A percentile compares a stretch with the other conserved stretches of the same genome.
phyloP scores from a whole-genome alignment of 2,113 vertebrate genomes.

The Casuarius casuarius region DNA sequence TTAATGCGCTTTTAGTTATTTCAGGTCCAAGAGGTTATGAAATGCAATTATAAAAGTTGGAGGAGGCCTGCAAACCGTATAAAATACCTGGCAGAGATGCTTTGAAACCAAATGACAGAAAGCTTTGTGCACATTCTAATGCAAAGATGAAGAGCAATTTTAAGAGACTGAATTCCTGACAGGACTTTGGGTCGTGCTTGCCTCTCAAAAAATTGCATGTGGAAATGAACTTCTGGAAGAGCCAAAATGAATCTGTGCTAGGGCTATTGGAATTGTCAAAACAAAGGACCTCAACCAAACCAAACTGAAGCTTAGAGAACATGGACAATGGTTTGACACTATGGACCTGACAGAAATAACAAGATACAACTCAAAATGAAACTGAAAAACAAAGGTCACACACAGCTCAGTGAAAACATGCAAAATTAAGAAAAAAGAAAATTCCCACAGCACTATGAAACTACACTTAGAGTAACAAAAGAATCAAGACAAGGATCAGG shows the following conservation, averaged over 20 bases:
- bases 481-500: neutral
- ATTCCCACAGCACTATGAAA: neutral
- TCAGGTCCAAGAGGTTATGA: conserved; percentile 6
- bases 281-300: neutral
- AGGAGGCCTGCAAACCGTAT: neutral
- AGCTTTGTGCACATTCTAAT: neutral
- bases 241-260: no score
- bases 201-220: neutral
- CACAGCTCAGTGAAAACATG: neutral
- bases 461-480: neutral
- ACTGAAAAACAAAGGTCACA: neutral
- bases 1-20: conserved; percentile 55
- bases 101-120: conserved; percentile 4
- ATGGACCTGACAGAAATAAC: neutral
- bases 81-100: neutral
- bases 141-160: neutral
- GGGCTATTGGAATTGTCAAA: neutral
- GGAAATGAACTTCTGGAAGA: neutral
- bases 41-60: conserved; percentile 22
- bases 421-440: neutral
- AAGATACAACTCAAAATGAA: neutral
- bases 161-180: neutral
- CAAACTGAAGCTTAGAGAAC: neutral
- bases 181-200: neutral
- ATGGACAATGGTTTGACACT: neutral